Evolutionary conservation across 2,113 vertebrate species (phyloP).

Genomic region (Menura novaehollandiae): DNA sequence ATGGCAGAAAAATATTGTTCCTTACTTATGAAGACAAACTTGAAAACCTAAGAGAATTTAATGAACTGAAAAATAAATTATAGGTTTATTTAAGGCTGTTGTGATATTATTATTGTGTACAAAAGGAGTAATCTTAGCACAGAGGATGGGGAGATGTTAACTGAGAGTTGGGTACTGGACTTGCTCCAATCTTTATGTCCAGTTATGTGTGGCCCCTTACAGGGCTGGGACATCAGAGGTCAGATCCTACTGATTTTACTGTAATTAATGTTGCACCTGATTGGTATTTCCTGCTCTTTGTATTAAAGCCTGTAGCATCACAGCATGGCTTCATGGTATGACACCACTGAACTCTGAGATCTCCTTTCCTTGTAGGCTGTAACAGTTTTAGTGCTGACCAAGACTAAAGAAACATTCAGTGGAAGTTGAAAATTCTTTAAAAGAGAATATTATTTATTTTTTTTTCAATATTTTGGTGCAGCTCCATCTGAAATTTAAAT

Average conservation of each 20-base stretch:
- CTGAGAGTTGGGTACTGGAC: background rate
- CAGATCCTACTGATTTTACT: background rate
- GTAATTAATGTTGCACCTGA: background rate
- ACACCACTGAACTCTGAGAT: background rate
- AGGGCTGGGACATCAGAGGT: background rate
- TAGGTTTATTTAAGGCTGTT: background rate
- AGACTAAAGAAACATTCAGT: background rate
- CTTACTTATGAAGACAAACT: background rate
- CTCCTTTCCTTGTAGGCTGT: background rate
- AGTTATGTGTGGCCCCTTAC: background rate
- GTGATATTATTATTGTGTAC: background rate
- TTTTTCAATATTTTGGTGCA: background rate
- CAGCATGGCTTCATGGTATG: background rate
- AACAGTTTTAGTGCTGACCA: background rate
- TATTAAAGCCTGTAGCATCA: background rate
- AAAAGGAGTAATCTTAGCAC: background rate
- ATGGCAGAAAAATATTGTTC: background rate
- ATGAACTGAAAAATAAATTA: background rate
- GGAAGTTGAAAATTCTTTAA: background rate
- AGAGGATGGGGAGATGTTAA: background rate
- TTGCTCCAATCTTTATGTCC: background rate
- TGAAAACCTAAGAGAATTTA: background rate
- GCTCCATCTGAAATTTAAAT: background rate
- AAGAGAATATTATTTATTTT: background rate
- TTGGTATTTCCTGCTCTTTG: background rate